phyloP scores from a whole-genome alignment of 1,140 invertebrate genomes.

The Papilio dardanus region DNA sequence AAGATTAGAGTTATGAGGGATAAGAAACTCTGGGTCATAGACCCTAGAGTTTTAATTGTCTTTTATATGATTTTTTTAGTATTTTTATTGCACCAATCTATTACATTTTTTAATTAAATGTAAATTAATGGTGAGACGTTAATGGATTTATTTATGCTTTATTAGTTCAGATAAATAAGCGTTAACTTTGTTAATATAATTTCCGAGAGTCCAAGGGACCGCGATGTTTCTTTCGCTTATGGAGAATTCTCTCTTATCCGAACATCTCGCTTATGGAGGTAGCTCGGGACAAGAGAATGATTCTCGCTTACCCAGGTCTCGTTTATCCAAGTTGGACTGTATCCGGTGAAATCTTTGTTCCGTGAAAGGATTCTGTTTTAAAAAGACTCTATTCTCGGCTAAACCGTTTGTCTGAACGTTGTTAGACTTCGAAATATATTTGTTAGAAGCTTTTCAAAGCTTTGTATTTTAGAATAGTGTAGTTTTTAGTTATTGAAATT shows the following conservation, averaged over 20 bases:
- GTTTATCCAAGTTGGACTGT: background rate
- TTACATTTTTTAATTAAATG: conserved; percentile 5
- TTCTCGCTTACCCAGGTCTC: too few relatives aligned
- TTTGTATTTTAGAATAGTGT: background rate
- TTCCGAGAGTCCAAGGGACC: too few relatives aligned
- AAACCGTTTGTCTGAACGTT: background rate
- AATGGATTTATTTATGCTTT: background rate
- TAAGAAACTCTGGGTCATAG: background rate
- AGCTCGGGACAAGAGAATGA: too few relatives aligned
- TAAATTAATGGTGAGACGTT: background rate
- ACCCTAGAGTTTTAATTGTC: background rate
- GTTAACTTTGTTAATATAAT: background rate
- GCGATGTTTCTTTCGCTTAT: too few relatives aligned
- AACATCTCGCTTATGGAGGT: too few relatives aligned
- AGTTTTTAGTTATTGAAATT: background rate
- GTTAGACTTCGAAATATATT: conserved; percentile 18
- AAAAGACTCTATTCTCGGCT: background rate
- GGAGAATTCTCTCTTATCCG: too few relatives aligned
- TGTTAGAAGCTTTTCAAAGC: conserved; percentile 8
- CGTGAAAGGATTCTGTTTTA: conserved; percentile 7
- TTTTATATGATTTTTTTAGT: background rate
- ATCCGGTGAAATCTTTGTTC: conserved; percentile 8
- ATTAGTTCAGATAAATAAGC: background rate
- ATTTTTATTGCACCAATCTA: background rate
- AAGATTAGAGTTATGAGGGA: background rate